Base-by-base conservation (phyloP, 2,113 vertebrate genomes). In the rat (Rattus norvegicus) region DNA sequence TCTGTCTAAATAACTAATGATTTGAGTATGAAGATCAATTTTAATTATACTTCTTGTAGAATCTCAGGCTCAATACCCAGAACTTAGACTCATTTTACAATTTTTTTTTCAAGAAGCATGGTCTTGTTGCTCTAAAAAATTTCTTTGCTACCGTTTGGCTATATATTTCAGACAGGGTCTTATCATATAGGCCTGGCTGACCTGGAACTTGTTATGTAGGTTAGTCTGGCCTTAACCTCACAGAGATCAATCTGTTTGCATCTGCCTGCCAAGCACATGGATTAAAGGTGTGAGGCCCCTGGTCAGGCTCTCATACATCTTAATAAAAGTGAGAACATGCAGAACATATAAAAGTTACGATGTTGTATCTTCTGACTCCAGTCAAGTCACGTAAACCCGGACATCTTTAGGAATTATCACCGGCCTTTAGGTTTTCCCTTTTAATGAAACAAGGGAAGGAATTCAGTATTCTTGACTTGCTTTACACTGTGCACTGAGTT, bases 11-110 rank as follows among this genome's bases (percentile, higher is more conserved):
- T 36, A 81, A 61, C 33, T 0, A 2, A 56, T 49, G 49, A 30
- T 36, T 52, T n/a, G 20, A 24, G 14, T 52, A 49, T 36, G 19
- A 69, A 84, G 2, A 24, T 81, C 4, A 9, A 59, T 80, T 80
- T 95, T 76, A 87, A 75, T 83, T 6, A 89, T 2, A 80, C 61
- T 89, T 97, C n/a, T 97, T 16, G 67, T 20, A 81, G 56, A 16
- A 43, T 7, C 36, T 75, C 61, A 83, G 39, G 14, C 1, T 7
- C 79, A 76, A 72, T 63, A 79, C 30, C 33, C 9, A 52, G 88
- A 91, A 72, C 4, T 36, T 90, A 79, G 65, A 73, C 88, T 39
- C 79, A 49, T 90, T 22, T 92, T 84, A 61, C 0, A 79, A 59
- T 92, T 70, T 16, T 14, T 90, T 75, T 79, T 14, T 69, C 36